Conservation (phyloP, 2,113 vertebrate species). For the Rousettus leschenaultii region DNA sequence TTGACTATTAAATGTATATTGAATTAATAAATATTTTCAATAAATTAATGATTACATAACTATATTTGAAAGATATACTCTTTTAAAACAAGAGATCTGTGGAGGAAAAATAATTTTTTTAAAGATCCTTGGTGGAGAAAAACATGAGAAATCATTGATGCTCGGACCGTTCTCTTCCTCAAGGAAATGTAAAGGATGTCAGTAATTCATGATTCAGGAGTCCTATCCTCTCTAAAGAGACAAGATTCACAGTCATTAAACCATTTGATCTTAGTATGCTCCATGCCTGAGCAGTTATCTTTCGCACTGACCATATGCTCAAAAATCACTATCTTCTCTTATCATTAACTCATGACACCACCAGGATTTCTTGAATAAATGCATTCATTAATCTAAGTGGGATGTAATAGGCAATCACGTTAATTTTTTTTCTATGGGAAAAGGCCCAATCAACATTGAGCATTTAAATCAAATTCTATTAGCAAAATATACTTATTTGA, state of each 20-base stretch:
- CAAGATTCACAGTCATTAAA: neutral
- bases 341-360: conserved; percentile 62
- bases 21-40: neutral
- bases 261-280: neutral
- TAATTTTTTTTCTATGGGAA: conserved; percentile 52
- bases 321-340: conserved; percentile 52
- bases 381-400: conserved; percentile 72
- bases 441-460: conserved; percentile 61
- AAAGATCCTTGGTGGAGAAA: neutral
- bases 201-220: neutral
- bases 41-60: neutral
- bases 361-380: conserved; percentile 71
- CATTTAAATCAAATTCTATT: conserved; percentile 71
- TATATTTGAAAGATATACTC: neutral
- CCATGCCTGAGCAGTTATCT: neutral
- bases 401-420: conserved; percentile 1
- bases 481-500: conserved; percentile 70
- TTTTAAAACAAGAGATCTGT: neutral
- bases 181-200: neutral
- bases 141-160: neutral
- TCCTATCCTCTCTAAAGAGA: neutral
- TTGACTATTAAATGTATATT: neutral
- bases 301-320: conserved; percentile 41
- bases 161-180: neutral
- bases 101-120: conserved; percentile 8